phyloP scores from a whole-genome alignment of 2,797 vertebrate genomes.

The Sardinella longiceps region DNA sequence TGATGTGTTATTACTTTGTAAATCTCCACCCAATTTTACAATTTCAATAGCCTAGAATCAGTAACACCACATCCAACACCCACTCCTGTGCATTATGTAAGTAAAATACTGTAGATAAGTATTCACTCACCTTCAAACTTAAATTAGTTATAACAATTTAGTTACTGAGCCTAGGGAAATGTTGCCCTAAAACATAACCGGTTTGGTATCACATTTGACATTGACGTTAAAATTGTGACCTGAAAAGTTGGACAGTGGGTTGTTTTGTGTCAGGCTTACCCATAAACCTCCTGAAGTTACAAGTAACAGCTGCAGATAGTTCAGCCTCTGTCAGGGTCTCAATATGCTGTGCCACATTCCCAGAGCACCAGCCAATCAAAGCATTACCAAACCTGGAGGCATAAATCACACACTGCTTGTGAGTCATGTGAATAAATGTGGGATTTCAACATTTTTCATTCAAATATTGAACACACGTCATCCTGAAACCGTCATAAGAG shows the following conservation, averaged over 20 bases:
- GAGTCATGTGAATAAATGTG: not conserved
- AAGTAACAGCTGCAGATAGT: constrained; percentile 51
- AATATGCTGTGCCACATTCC: constrained; percentile 50
- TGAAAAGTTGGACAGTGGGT: not conserved
- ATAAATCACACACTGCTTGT: not conserved
- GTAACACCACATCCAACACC: no score
- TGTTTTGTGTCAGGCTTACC: constrained; percentile 34
- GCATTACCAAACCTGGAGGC: constrained; percentile 54
- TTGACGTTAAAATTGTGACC: not conserved
- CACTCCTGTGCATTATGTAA: no score
- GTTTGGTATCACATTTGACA: not conserved
- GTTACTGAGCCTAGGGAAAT: no score
- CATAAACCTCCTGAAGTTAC: constrained; percentile 54
- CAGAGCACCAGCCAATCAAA: constrained; percentile 55
- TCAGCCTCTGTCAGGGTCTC: constrained; percentile 55
- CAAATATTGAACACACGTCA: not conserved
- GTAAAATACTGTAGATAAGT: no score
- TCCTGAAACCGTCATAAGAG: not conserved
- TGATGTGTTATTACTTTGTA: no score
- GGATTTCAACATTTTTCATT: not conserved
- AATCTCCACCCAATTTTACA: no score
- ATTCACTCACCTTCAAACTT: no score
- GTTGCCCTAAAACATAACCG: no score
- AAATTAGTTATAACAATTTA: no score
- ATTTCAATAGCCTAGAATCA: no score